Base-by-base conservation (phyloP, 92 coral and sea anemone species). In the Epizoanthus ramosus region DNA sequence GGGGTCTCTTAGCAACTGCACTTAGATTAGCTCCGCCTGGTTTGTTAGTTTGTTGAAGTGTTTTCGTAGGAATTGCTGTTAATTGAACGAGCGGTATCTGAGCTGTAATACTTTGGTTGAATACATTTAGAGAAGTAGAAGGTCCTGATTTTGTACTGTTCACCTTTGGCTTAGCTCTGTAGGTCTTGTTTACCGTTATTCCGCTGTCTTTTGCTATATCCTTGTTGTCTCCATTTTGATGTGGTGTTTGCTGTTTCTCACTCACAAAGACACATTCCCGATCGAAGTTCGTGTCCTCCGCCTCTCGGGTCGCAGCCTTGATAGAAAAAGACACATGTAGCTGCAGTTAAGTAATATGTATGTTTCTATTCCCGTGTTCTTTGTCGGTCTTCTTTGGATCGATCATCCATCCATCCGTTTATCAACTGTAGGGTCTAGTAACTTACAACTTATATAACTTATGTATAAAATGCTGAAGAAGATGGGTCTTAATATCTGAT, bases 261-360 rank as follows among this genome's bases (percentile, higher is more conserved):
- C 88, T 84, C 84, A 91, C 88, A 63, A 85, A 95, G 35, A 95
- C 88, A 73, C 98, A 95, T 53, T 94, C 87, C 50, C 79, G 72
- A 43, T 91, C 92, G 64, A 95, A 95, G 5, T 91, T 95, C 14
- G 84, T 74, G 79, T 92, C 94, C 8, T 89, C 92, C 18, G 94
- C 91, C 24, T 86, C 93, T 28, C 86, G 85, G 1, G 92, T 85
- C 25, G 74, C 89, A 0, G 98, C 97, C 75, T 89, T 83, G 63
- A 59, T 31, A 61, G 45, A 77, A 13, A 18, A 28, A 63, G 10
- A 66, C 54, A 47, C 14, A 28, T 0, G 31, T 28, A 47, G 54
- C 15, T 47, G 54, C 54, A 47, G 54, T 47, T 47, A 47, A 12
- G 14, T 47, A 9, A 45, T 0, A 9, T 7, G 9, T 8, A 47